Evolutionary conservation across 2,797 vertebrate genomes (phyloP), one percentile per base, ranked within the genome.

Genomic region (Natrix natrix): DNA sequence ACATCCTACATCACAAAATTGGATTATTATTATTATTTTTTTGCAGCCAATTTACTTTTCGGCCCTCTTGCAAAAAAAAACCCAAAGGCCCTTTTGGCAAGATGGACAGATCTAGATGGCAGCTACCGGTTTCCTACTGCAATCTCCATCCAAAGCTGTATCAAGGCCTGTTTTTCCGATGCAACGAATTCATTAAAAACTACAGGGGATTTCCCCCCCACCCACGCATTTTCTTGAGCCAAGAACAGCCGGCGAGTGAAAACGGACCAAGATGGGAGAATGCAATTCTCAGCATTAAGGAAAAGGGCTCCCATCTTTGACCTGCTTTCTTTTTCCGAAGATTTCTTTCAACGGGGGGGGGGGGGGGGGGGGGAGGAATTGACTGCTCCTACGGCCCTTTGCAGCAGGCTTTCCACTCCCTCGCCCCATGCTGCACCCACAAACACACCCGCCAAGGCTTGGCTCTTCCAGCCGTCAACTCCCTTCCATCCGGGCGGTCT

Each of bases 21-120:
- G 12, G 0, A 2, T n/a, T 66, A 1, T n/a, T 8, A 7, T 52
- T n/a, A n/a, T n/a, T n/a, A n/a, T n/a, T n/a, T 63, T 61, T 63
- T 12, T 28, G 5, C 22, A n/a, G 5, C 0, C 8, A 0, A 0
- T 22, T 16, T 3, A 7, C 22, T 13, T 60, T 26, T 2, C 11
- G 6, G 7, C 17, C 43, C 43, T 22, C 28, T 86, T 86, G 74
- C 74, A 43, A 88, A 60, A 88, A 60, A 37, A 56, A 52, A 52
- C 4, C 8, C n/a, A 5, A 13, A 24, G 74, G 20, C 10, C 37
- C 10, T 57, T 13, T 8, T 5, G 13, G 26, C 48, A 55, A 28
- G 37, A 32, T n/a, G 24, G 55, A 48, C 37, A 17, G 54, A 24
- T 11, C 26, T 32, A 48, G 14, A 24, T 13, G 57, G 66, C 37